Evolutionary conservation across 2,113 vertebrate species (phyloP).

Genomic region (Stictonetta naevosa): DNA sequence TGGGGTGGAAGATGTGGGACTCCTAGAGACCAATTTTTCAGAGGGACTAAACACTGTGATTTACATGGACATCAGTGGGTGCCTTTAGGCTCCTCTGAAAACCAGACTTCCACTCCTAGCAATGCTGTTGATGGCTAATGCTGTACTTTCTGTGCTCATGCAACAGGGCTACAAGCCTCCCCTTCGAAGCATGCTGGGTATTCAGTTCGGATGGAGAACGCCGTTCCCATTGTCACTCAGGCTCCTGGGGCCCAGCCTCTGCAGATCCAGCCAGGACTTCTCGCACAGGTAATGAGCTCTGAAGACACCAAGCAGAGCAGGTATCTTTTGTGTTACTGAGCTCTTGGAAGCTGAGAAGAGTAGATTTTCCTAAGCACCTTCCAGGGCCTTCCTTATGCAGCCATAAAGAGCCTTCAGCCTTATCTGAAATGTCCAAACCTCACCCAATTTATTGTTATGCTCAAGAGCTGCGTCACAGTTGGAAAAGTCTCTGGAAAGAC

Average conservation of each 20-base stretch:
- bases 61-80: fast-evolving
- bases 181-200: slow-evolving; percentile 97
- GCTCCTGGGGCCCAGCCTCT: slow-evolving; percentile 94
- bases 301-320: fast-evolving
- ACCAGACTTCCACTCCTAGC: neutral
- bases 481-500: neutral
- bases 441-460: neutral
- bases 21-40: neutral
- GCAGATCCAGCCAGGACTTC: slow-evolving; percentile 96
- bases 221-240: slow-evolving; percentile 98
- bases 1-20: neutral
- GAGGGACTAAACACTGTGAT: neutral
- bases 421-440: neutral
- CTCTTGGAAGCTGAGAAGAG: neutral
- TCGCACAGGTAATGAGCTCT: slow-evolving; percentile 91
- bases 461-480: neutral
- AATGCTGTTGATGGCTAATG: neutral
- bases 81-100: neutral
- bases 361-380: neutral
- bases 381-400: neutral
- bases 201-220: slow-evolving; percentile 97
- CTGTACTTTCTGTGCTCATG: slow-evolving; percentile 36
- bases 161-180: slow-evolving; percentile 92
- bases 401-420: neutral
- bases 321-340: neutral